Base-by-base conservation (phyloP, 2,113 vertebrate genomes). In the Spizaetus ornatus region DNA sequence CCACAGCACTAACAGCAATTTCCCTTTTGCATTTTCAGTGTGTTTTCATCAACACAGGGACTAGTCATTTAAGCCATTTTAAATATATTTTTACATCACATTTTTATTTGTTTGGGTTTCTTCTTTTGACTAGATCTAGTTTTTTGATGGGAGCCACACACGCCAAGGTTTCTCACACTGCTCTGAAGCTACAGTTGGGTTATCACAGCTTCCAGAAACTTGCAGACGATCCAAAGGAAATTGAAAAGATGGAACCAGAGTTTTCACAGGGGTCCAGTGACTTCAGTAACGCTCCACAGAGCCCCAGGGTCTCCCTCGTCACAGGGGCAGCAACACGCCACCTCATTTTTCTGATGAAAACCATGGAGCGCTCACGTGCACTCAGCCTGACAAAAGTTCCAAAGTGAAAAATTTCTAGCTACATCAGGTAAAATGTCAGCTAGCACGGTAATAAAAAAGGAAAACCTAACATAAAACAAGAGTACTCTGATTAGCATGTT, bases 371-470 rank as follows among this genome's bases (percentile, higher is more conserved):
- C 48, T 95, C 43, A 40, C 5, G 8, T 52, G 27, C 36, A 45
- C 85, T 79, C 71, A 69, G 8, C 70, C 43, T 19, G n/a, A 92
- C 36, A 58, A 40, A 86, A 70, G 40, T 81, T 18, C 14, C 23
- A 93, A 65, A 76, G 16, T 9, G 31, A 93, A 91, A 74, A 31
- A 70, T 66, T 85, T 86, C 62, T 82, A 86, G 38, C 53, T 4
- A 92, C 77, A 78, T 72, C 92, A 91, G 50, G 40, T 84, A 69
- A 94, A 94, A 93, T 66, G 78, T 79, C 90, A 95, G 42, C n/a
- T 73, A 86, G 26, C 20, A 61, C 32, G 38, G 70, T 32, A 82
- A 94, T 43, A 55, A 87, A 80, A 76, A 92, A 80, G 31, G 13
- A 82, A 90, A 96, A 72, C 2, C 9, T 72, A 50, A 53, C 7